These are phyloP conservation scores for Eulithis testata DNA, from an alignment of 2,888 invertebrate genomes.

Conservation along the genomic window DNA sequence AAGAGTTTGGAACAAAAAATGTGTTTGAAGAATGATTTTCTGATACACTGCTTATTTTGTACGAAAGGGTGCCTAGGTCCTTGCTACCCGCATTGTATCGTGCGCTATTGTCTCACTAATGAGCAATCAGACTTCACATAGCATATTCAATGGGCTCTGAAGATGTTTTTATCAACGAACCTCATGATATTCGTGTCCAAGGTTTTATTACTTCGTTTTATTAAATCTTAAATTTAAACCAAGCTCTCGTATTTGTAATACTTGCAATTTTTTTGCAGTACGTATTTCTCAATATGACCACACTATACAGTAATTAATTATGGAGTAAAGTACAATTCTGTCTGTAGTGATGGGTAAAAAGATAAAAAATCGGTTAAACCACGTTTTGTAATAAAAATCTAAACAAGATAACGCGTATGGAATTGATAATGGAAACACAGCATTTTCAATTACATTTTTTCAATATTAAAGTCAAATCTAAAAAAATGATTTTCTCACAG, in stretches of 20 bases:
- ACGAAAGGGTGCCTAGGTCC: conserved; percentile 17
- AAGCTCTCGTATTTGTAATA: no score
- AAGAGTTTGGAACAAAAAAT: not conserved
- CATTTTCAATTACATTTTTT: no score
- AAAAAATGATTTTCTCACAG: not conserved
- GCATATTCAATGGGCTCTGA: conserved; percentile 48
- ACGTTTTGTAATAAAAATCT: not conserved
- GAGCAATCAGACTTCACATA: conserved; percentile 72
- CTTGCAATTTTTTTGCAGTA: no score
- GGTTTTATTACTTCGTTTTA: no score
- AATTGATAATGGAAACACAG: no score
- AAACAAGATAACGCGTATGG: not conserved
- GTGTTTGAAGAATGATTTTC: conserved; percentile 2
- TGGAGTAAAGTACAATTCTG: no score
- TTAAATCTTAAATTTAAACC: no score
- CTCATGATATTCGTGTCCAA: conserved; percentile 12
- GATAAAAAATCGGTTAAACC: no score
- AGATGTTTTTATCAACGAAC: conserved; percentile 28
- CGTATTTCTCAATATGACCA: no score
- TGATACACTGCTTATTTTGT: conserved; percentile 7
- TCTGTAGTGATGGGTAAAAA: no score
- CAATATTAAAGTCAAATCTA: not conserved
- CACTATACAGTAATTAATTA: no score
- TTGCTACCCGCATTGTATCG: conserved; percentile 55
- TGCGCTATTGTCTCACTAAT: conserved; percentile 72